Percentiles rank a stretch among this genome's conserved stretches.
Conservation (phyloP, 2,113 vertebrate species). For the Syngnathus typhle region DNA sequence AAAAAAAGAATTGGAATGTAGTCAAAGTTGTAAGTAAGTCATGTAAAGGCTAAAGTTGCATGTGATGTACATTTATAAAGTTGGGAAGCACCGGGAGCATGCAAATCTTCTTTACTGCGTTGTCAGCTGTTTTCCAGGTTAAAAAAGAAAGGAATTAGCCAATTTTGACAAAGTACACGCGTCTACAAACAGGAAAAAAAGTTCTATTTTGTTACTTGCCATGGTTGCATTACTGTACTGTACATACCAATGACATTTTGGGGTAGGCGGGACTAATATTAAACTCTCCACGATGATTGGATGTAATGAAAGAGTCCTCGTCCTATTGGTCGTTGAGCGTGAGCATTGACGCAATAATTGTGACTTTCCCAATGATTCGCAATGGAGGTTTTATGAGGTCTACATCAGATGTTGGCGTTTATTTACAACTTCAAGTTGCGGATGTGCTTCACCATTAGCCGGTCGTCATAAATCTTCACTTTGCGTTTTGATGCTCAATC, state of each 20-base stretch:
- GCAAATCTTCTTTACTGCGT: no score
- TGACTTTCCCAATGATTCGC: conserved; percentile 38
- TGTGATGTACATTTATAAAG: no score
- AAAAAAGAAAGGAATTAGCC: no score
- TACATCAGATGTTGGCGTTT: conserved; percentile 16
- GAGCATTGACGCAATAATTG: conserved; percentile 35
- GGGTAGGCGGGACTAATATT: not conserved
- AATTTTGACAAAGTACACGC: no score
- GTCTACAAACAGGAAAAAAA: no score
- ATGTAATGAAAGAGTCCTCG: accelerated
- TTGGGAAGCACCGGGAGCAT: no score
- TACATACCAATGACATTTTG: not conserved
- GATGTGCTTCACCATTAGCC: not conserved
- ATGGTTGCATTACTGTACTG: no score
- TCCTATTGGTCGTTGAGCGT: conserved; percentile 37
- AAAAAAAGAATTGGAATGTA: no score
- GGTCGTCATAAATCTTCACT: not conserved
- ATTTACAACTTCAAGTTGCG: conserved; percentile 6
- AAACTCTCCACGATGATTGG: conserved; percentile 25
- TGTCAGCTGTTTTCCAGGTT: no score
- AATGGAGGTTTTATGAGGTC: conserved; percentile 46
- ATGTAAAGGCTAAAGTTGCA: no score
- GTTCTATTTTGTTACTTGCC: no score
- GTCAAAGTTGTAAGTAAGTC: no score
- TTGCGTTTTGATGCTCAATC: not conserved